phyloP scores from a whole-genome alignment of 2,888 invertebrate genomes.

The Epinotia bilunana region DNA sequence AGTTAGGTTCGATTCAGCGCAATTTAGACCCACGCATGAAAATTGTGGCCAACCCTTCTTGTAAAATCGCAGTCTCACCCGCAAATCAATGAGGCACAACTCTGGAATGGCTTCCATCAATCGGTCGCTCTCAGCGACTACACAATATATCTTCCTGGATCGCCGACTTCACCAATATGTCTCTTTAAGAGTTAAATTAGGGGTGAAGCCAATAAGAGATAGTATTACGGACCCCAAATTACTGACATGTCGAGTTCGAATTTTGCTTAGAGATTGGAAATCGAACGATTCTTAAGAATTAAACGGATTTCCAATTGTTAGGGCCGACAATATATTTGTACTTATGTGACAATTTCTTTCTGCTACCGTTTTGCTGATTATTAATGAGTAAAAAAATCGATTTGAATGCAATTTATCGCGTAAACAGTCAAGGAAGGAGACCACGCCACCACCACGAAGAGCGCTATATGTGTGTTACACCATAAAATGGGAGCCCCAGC shows the following conservation, averaged over 20 bases:
- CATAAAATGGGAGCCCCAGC: too few relatives aligned
- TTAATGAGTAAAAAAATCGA: too few relatives aligned
- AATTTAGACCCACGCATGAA: background rate
- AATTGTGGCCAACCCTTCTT: constrained; percentile 46
- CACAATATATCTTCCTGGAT: constrained; percentile 74
- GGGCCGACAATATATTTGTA: constrained; percentile 1
- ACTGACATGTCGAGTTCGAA: constrained; percentile 52
- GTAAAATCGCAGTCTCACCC: constrained; percentile 61
- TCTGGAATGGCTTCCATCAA: constrained; percentile 71
- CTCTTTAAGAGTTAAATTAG: constrained; percentile 79
- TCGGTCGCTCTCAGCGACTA: constrained; percentile 65
- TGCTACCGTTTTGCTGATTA: too few relatives aligned
- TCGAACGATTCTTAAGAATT: constrained; percentile 32
- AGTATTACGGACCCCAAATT: constrained; percentile 64
- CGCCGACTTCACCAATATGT: constrained; percentile 69
- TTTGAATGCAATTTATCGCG: too few relatives aligned
- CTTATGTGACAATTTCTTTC: too few relatives aligned
- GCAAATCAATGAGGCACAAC: constrained; percentile 67
- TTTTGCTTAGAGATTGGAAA: constrained; percentile 44
- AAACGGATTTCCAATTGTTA: constrained; percentile 24
- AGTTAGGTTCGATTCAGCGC: background rate
- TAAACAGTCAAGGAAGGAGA: too few relatives aligned
- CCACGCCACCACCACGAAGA: too few relatives aligned
- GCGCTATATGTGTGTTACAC: too few relatives aligned
- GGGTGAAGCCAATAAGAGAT: constrained; percentile 73